phyloP scores from a whole-genome alignment of 2,113 vertebrate genomes.

The Campylomormyrus numenius region DNA sequence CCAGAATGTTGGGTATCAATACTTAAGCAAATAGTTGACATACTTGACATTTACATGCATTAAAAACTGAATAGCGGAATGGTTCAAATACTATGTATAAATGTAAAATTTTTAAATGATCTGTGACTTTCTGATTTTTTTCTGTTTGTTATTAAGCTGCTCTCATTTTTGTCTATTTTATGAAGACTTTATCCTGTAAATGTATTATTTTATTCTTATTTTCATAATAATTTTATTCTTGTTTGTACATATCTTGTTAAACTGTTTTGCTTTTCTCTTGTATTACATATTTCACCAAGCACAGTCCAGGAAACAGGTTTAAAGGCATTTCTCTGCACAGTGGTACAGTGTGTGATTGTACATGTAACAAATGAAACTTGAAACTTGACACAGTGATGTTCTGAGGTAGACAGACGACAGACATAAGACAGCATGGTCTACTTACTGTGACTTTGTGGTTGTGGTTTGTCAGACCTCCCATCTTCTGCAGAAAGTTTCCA shows the following conservation, averaged over 20 bases:
- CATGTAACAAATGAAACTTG: too few relatives aligned
- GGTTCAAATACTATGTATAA: neutral
- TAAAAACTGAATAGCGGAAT: neutral
- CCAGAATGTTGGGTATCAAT: neutral
- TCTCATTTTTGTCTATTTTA: neutral
- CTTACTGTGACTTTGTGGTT: too few relatives aligned
- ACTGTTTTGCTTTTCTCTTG: too few relatives aligned
- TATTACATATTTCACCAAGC: too few relatives aligned
- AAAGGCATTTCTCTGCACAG: too few relatives aligned
- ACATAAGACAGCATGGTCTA: too few relatives aligned
- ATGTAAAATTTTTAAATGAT: neutral
- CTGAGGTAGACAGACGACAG: too few relatives aligned
- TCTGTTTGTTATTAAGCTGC: neutral
- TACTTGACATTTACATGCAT: neutral
- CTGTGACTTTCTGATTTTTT: neutral
- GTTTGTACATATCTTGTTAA: neutral
- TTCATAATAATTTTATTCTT: neutral
- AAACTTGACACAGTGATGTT: too few relatives aligned
- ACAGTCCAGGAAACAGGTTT: too few relatives aligned
- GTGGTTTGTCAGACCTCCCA: too few relatives aligned
- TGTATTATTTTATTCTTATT: neutral
- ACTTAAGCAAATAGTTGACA: neutral
- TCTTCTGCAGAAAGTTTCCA: too few relatives aligned
- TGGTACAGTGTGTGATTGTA: too few relatives aligned
- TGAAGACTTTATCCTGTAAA: neutral